A percentile compares a stretch with the other conserved stretches of the same genome.
Conservation (phyloP, 2,888 invertebrate species). For the Parapristionchus giblindavisi region DNA sequence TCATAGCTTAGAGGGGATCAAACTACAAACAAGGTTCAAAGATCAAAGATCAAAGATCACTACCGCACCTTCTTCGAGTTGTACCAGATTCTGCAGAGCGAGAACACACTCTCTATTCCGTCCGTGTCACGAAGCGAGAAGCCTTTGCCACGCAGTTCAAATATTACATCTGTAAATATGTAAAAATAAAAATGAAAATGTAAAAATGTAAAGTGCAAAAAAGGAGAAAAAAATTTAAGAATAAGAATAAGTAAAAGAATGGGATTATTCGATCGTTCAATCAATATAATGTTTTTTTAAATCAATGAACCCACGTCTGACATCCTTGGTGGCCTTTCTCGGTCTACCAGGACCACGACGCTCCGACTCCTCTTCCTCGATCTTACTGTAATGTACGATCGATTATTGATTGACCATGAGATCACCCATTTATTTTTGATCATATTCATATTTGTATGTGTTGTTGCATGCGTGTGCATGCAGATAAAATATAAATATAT, state of each 20-base stretch:
- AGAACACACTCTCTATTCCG: slow-evolving; percentile 54
- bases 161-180: slow-evolving; percentile 53
- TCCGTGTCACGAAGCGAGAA: slow-evolving; percentile 60
- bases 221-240: neutral
- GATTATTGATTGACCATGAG: no score
- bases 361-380: slow-evolving; percentile 25
- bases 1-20: neutral
- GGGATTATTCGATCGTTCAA: neutral
- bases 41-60: neutral
- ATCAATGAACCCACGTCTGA: neutral
- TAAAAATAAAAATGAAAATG: neutral
- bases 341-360: slow-evolving; percentile 56
- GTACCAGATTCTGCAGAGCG: slow-evolving; percentile 64
- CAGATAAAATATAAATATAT: neutral
- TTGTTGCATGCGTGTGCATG: neutral
- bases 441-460: neutral
- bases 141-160: slow-evolving; percentile 66
- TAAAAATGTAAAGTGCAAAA: neutral
- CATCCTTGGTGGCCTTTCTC: slow-evolving; percentile 42
- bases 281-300: neutral
- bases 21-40: neutral
- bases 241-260: neutral
- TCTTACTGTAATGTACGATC: slow-evolving; percentile 28
- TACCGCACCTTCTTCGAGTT: slow-evolving; percentile 48
- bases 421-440: neutral